Percentiles rank a stretch among this genome's conserved stretches.
These are phyloP conservation scores for Poecilobothrus nobilitatus DNA, from an alignment of 2,888 invertebrate species.

Conservation along the genomic window DNA sequence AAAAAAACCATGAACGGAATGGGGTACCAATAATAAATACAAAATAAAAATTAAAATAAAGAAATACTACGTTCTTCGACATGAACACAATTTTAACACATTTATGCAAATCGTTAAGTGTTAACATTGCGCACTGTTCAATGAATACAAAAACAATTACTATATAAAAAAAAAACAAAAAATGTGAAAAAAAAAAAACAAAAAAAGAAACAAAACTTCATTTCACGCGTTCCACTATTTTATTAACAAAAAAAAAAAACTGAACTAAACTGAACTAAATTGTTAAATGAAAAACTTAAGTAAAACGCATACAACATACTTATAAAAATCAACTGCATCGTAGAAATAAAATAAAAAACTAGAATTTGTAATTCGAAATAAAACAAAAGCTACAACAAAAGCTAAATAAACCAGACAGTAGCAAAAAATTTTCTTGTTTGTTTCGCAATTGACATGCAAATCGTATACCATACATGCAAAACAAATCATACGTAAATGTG, in stretches of 20 bases:
- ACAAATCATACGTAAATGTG: conserved; percentile 6
- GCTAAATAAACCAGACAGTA: background rate
- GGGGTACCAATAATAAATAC: too few relatives aligned
- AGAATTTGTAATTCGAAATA: too few relatives aligned
- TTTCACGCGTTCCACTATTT: background rate
- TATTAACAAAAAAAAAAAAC: background rate
- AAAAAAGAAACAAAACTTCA: background rate
- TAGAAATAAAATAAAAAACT: too few relatives aligned
- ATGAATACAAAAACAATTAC: background rate
- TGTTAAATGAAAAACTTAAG: background rate
- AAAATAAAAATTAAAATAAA: background rate
- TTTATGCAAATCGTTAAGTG: conserved; percentile 3
- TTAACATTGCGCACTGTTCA: background rate
- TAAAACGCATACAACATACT: background rate
- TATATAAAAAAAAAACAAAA: too few relatives aligned
- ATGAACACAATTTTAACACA: conserved; percentile 4
- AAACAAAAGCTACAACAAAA: too few relatives aligned
- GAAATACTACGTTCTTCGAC: background rate
- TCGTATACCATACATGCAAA: background rate
- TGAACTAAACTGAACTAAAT: background rate
- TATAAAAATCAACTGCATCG: background rate
- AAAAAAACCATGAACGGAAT: background rate
- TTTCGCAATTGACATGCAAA: conserved; percentile 2
- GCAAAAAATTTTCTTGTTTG: conserved; percentile 2
- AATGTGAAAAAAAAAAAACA: background rate